Percentiles rank a stretch among this genome's conserved stretches.
phyloP scores from a whole-genome alignment of 2,797 vertebrate species.

The Chelmon rostratus region DNA sequence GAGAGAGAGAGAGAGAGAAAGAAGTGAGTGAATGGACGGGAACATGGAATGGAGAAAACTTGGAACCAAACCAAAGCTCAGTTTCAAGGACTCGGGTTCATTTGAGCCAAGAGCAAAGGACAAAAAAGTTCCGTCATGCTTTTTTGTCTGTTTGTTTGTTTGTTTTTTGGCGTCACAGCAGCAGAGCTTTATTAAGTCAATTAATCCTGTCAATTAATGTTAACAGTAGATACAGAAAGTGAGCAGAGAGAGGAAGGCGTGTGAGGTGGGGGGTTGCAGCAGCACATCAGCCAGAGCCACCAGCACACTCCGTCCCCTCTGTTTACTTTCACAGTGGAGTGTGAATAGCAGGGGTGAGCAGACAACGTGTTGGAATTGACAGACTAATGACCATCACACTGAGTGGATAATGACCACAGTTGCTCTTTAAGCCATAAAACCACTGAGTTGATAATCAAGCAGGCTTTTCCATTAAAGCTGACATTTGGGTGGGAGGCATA shows the following conservation, averaged over 20 bases:
- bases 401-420: slow-evolving; percentile 70
- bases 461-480: slow-evolving; percentile 34
- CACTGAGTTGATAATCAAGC: slow-evolving; percentile 41
- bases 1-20: no score
- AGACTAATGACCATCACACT: slow-evolving; percentile 74
- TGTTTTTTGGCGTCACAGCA: no score
- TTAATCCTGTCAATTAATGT: neutral
- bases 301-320: slow-evolving; percentile 26
- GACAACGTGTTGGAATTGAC: slow-evolving; percentile 69
- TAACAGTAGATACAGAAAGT: neutral
- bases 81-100: neutral
- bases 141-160: neutral
- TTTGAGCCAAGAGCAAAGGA: slow-evolving; percentile 10
- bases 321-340: slow-evolving; percentile 71
- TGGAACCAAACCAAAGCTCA: slow-evolving; percentile 10
- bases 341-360: slow-evolving; percentile 66
- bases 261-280: slow-evolving; percentile 1
- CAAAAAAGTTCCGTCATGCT: neutral
- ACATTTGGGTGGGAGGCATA: slow-evolving; percentile 29
- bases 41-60: slow-evolving; percentile 33
- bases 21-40: slow-evolving; percentile 35
- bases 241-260: neutral
- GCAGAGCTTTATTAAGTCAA: neutral
- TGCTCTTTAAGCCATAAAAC: slow-evolving; percentile 64
- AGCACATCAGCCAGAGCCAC: slow-evolving; percentile 23